Evolutionary conservation across 1,140 invertebrate genomes (phyloP).

Genomic region (Armadillidium nasatum): DNA sequence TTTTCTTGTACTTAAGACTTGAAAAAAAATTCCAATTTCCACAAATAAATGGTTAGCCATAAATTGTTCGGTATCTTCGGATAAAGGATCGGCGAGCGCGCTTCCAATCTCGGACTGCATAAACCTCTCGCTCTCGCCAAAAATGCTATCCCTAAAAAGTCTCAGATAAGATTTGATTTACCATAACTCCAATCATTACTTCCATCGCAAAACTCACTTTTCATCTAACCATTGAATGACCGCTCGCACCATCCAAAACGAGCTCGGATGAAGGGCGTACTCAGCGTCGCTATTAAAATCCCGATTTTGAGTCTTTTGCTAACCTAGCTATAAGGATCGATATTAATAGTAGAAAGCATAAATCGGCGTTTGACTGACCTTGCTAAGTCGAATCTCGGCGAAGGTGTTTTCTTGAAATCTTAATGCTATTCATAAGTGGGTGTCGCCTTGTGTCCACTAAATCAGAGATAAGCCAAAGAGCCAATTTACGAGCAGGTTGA

Average conservation of each 20-base stretch:
- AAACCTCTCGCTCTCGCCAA: neutral
- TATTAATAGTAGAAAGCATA: neutral
- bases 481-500: conserved; percentile 9
- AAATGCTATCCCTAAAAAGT: conserved; percentile 4
- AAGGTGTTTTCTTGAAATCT: conserved; percentile 10
- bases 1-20: conserved; percentile 2
- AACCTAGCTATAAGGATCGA: neutral
- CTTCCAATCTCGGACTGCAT: conserved; percentile 4
- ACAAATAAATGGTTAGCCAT: neutral
- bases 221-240: conserved; percentile 6
- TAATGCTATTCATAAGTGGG: conserved; percentile 10
- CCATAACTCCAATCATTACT: neutral
- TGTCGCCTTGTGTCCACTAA: conserved; percentile 8
- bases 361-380: neutral
- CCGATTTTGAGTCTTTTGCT: neutral
- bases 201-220: conserved; percentile 9
- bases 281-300: neutral
- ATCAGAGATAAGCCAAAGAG: neutral
- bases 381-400: neutral
- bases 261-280: neutral
- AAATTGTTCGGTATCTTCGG: neutral
- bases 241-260: neutral
- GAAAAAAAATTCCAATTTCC: conserved; percentile 8
- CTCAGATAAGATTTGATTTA: conserved; percentile 2
- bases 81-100: neutral